phyloP scores from a whole-genome alignment of 2,888 invertebrate genomes.

The Athripsodes cinereus region DNA sequence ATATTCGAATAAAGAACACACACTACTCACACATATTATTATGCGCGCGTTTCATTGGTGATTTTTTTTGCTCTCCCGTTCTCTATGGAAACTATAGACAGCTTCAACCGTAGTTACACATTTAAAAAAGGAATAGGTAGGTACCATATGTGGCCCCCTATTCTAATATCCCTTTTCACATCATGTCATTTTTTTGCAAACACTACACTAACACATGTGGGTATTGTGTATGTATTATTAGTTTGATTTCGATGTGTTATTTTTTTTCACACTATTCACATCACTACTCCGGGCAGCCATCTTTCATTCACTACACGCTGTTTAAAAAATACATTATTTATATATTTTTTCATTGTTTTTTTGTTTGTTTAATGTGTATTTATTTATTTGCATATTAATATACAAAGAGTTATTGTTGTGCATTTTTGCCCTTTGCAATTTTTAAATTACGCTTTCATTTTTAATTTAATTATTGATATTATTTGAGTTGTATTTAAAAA shows the following conservation, averaged over 20 bases:
- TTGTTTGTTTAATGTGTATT: no score
- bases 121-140: neutral
- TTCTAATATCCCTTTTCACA: constrained; percentile 8
- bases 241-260: neutral
- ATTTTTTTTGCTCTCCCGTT: no score
- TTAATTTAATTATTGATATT: neutral
- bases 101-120: neutral
- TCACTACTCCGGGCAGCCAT: constrained; percentile 7
- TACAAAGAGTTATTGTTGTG: no score
- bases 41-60: neutral
- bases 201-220: constrained; percentile 1
- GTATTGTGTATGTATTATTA: no score
- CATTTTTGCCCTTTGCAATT: no score
- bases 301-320: constrained; percentile 4
- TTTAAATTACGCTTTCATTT: neutral
- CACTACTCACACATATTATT: neutral
- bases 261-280: constrained; percentile 14
- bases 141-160: neutral
- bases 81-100: no score
- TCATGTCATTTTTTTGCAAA: constrained; percentile 23
- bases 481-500: no score
- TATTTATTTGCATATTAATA: no score
- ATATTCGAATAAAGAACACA: neutral
- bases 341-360: neutral
- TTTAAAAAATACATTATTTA: neutral